Evolutionary conservation across 2,797 vertebrate genomes (phyloP).

Genomic region (Bradypodion pumilum): DNA sequence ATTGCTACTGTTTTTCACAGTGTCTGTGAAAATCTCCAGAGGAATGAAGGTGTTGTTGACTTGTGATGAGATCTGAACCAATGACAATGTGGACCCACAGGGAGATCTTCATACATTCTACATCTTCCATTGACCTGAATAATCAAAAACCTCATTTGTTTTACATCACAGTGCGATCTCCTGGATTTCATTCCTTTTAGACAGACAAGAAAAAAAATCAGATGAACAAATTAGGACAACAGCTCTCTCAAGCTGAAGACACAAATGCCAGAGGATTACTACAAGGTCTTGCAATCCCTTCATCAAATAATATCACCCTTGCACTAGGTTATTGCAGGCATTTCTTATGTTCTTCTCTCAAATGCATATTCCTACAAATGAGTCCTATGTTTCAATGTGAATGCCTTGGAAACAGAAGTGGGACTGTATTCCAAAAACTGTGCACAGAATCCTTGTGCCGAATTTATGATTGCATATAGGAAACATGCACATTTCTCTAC

Average conservation of each 20-base stretch:
- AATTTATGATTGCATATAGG: no score
- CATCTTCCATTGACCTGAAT: constrained; percentile 55
- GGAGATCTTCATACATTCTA: constrained; percentile 55
- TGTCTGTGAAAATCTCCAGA: constrained; percentile 48
- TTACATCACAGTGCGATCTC: constrained; percentile 40
- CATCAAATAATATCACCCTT: neutral
- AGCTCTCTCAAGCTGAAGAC: constrained; percentile 21
- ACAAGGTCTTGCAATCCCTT: constrained; percentile 17
- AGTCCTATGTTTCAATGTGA: neutral
- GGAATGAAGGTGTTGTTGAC: constrained; percentile 58
- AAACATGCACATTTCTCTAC: no score
- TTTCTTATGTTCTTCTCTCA: neutral
- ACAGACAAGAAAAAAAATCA: neutral
- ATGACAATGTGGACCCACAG: constrained; percentile 23
- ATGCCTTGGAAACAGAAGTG: neutral
- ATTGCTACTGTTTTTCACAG: constrained; percentile 54
- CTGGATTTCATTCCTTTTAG: constrained; percentile 25
- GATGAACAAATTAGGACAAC: constrained; percentile 41
- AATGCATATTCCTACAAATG: neutral
- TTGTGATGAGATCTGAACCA: constrained; percentile 58
- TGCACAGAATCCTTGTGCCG: no score
- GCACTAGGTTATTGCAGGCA: neutral
- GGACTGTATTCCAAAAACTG: neutral
- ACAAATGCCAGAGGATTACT: constrained; percentile 4
- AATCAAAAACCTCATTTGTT: constrained; percentile 48